These are phyloP conservation scores for Lycodopsis pacificus DNA, from an alignment of 2,797 vertebrate genomes.

Conservation along the genomic window DNA sequence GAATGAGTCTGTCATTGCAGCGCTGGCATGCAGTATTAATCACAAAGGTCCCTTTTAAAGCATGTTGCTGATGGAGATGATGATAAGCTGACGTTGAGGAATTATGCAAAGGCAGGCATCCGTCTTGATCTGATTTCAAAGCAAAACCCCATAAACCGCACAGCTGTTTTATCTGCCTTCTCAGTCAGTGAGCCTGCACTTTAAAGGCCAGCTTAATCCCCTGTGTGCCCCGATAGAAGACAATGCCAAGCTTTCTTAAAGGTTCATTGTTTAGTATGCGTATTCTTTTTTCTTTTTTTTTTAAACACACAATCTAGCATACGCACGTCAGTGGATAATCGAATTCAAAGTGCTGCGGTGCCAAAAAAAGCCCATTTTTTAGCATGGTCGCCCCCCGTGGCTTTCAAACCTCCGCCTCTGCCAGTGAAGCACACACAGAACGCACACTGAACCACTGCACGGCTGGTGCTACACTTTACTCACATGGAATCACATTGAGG, in stretches of 20 bases:
- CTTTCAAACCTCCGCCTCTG: constrained; percentile 38
- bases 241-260: constrained; percentile 66
- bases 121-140: constrained; percentile 93
- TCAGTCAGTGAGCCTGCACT: constrained; percentile 76
- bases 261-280: constrained; percentile 60
- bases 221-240: constrained; percentile 62
- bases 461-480: constrained; percentile 32
- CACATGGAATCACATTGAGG: constrained; percentile 45
- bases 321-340: constrained; percentile 32
- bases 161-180: constrained; percentile 87
- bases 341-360: constrained; percentile 45
- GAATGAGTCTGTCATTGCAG: constrained; percentile 92
- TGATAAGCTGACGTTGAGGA: constrained; percentile 94
- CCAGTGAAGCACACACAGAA: constrained; percentile 43
- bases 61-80: constrained; percentile 88
- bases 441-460: constrained; percentile 8
- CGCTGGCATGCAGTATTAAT: constrained; percentile 92
- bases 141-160: constrained; percentile 88
- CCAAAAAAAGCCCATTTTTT: constrained; percentile 47
- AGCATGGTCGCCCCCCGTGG: constrained; percentile 27
- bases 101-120: constrained; percentile 87
- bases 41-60: constrained; percentile 87
- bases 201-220: constrained; percentile 75
- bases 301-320: constrained; percentile 34
- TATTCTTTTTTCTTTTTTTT: not conserved